Base-by-base conservation (phyloP, 2,113 vertebrate species). In the Globicephala melas region DNA sequence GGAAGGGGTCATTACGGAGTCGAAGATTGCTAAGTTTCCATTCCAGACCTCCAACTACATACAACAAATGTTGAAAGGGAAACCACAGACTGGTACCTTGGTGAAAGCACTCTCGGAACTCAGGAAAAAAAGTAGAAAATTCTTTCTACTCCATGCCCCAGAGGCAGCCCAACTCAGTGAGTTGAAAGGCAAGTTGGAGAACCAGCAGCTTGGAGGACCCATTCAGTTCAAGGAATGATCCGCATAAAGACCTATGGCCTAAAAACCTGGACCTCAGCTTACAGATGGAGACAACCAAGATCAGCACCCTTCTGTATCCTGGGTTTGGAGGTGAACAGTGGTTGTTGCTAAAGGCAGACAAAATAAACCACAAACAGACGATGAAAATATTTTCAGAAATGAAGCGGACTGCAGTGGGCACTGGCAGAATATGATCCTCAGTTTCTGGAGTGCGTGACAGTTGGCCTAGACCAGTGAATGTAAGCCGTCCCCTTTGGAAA, bases 21-120 rank as follows among this genome's bases (percentile, higher is more conserved):
- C 28, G 2, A 67, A 96, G 84, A 84, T 58, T 38, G 38, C 70
- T 31, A 60, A 92, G 92, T 95, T 97, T 97, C 67, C 28, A 70
- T 94, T 96, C 76, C 53, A 89, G 67, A 63, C 26, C 38, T 92
- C 18, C 2, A 73, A 63, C 76, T 70, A 63, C 55, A 70, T 31
- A 93, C 33, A 90, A 68, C 33, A 95, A 89, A 84, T 36, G 18
- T 50, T 85, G 76, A 95, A 90, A 94, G 28, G 58, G n/a, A 88
- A 92, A 96, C 93, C 77, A 89, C 11, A 44, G n/a, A 94, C 70
- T 79, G 50, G 38, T 86, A 55, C 28, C 18, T 89, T 87, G 87
- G 50, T 90, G 20, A 95, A 96, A 47, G 1, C 9, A 65, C 44
- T 89, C 33, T 73, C 55, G 65, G 41, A 92, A 60, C 63, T 82